phyloP scores from a whole-genome alignment of 2,797 vertebrate species.

The Eulemur mongoz region DNA sequence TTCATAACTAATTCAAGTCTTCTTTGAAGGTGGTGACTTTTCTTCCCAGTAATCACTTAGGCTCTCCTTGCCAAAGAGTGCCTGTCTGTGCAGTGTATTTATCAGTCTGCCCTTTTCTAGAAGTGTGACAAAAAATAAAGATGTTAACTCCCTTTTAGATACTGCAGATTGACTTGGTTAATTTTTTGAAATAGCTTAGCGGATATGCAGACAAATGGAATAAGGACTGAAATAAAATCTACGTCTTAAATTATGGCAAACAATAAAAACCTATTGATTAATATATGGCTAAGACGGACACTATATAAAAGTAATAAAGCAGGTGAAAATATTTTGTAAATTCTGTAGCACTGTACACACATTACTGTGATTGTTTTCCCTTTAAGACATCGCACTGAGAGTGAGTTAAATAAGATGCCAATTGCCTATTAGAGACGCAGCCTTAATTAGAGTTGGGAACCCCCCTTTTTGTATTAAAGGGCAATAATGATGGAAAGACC shows the following conservation, averaged over 20 bases:
- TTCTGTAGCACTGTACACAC: background rate
- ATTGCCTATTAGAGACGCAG: constrained; percentile 65
- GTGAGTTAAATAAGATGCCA: constrained; percentile 70
- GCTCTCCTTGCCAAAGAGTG: background rate
- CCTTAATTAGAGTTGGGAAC: constrained; percentile 73
- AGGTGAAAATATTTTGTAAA: constrained; percentile 64
- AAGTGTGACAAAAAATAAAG: constrained; percentile 5
- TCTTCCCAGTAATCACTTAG: background rate
- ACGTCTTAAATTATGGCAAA: background rate
- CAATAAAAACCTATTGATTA: background rate
- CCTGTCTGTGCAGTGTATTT: background rate
- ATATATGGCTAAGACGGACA: background rate
- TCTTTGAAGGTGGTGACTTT: background rate
- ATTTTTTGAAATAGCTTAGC: background rate
- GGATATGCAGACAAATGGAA: background rate
- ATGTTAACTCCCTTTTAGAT: background rate
- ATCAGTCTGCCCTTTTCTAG: background rate
- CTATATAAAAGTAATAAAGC: background rate
- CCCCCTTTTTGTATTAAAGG: constrained; percentile 66
- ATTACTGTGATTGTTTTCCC: constrained; percentile 61
- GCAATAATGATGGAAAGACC: constrained; percentile 72
- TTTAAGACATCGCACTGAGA: constrained; percentile 52
- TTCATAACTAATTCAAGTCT: background rate
- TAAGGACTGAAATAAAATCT: constrained; percentile 28
- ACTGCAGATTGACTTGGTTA: background rate